Evolutionary conservation across 2,797 vertebrate genomes (phyloP), one percentile per base, ranked within the genome.

Genomic region (Acipenser transmontanus): DNA sequence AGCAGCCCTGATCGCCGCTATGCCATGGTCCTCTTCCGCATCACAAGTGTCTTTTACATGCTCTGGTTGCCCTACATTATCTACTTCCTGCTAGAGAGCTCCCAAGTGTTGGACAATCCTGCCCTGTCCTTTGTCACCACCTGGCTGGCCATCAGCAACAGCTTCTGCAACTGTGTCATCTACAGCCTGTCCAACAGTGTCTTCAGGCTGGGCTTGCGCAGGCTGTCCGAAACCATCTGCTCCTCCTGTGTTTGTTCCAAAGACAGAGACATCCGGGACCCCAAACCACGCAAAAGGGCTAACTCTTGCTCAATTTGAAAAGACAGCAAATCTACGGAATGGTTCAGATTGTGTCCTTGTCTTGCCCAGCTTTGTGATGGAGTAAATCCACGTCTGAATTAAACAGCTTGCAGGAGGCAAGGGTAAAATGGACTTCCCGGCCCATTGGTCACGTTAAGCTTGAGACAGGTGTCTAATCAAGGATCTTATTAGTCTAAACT

Each of bases 91-190:
- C 85, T 99, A 69, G 97, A 99, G 82, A 99, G 97, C 84, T 98
- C 94, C 12, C 91, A 97, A 59, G 90, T 99, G 62, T 80, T 98
- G 78, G 91, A 96, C 63, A 99, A 91, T 76, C 90, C 97, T 0
- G 87, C 94, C 0, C 84, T 99, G 61, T 99, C 97, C 70, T 99
- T 99, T 79, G 85, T 99, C 72, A 99, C 97, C 75, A 99, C 97
- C 69, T 99, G 97, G 97, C 86, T 99, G 70, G 97, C 97, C 76
- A 99, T 99, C 83, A 99, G 97, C 90, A 99, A 99, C 88, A 99
- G 97, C 83, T 99, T 99, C 87, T 99, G 94, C 81, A 99, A 99
- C 91, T 98, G 97, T 88, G 92, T 99, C 73, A 98, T 98, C 88
- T 99, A 99, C 79, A 98, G 97, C 82, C 91, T 99, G 66, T 99